phyloP scores from a whole-genome alignment of 1,140 invertebrate species.

The Drosophila asahinai region DNA sequence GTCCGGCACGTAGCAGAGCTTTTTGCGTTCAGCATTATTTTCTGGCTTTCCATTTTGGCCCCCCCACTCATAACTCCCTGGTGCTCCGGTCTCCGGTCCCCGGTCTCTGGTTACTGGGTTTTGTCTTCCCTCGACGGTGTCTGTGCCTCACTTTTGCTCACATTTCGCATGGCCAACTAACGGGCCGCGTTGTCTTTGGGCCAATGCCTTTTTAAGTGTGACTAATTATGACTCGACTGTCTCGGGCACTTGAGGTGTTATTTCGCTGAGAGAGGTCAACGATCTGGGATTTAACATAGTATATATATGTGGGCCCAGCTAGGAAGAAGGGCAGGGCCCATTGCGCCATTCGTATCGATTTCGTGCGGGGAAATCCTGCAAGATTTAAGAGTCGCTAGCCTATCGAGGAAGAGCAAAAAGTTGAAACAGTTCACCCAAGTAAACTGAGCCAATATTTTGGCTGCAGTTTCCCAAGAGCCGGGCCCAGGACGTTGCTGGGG shows the following conservation, averaged over 20 bases:
- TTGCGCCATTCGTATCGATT: slow-evolving; percentile 65
- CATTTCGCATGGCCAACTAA: slow-evolving; percentile 72
- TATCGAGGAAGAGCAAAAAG: slow-evolving; percentile 8
- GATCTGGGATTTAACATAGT: slow-evolving; percentile 24
- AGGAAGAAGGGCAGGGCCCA: slow-evolving; percentile 10
- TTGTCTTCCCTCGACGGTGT: slow-evolving; percentile 36
- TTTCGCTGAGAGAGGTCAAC: slow-evolving; percentile 54
- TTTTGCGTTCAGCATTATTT: slow-evolving; percentile 37
- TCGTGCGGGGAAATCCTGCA: slow-evolving; percentile 16
- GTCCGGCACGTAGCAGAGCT: slow-evolving; percentile 63
- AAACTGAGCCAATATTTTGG: slow-evolving; percentile 67
- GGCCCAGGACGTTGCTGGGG: background rate
- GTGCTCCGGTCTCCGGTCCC: slow-evolving; percentile 46
- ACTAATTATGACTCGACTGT: slow-evolving; percentile 75
- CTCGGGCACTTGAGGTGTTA: slow-evolving; percentile 64
- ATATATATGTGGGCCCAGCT: background rate
- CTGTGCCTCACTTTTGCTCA: slow-evolving; percentile 59
- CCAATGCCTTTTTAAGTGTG: slow-evolving; percentile 81
- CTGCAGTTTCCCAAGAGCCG: slow-evolving; percentile 40
- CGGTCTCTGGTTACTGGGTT: slow-evolving; percentile 58
- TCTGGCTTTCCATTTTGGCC: slow-evolving; percentile 31
- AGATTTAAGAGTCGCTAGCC: slow-evolving; percentile 20
- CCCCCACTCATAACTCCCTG: slow-evolving; percentile 18
- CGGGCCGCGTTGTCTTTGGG: slow-evolving; percentile 66
- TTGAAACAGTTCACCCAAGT: slow-evolving; percentile 43